phyloP scores from a whole-genome alignment of 30 jellyfish, hydroid and myxozoan species.

The Pseudorhiza aurosa region DNA sequence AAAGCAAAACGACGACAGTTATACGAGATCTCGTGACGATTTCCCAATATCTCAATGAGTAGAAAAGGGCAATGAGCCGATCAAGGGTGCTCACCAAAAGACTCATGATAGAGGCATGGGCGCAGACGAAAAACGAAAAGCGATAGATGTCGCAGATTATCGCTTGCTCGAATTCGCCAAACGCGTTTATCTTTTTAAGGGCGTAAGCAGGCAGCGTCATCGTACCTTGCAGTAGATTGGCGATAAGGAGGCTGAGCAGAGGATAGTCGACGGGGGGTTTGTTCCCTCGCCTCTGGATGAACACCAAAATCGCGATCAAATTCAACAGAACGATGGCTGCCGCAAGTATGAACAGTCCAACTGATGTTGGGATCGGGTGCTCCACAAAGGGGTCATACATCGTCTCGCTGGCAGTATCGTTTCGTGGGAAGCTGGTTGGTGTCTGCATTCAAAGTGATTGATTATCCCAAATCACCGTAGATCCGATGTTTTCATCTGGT shows the following conservation, averaged over 20 bases:
- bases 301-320: slow-evolving; percentile 47
- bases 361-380: slow-evolving; percentile 65
- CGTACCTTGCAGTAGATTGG: slow-evolving; percentile 68
- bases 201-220: slow-evolving; percentile 82
- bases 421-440: no score
- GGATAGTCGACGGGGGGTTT: slow-evolving; percentile 69
- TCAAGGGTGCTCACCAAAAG: slow-evolving; percentile 57
- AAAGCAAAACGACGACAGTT: background rate
- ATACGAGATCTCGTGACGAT: slow-evolving; percentile 42
- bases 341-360: slow-evolving; percentile 48
- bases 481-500: no score
- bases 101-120: slow-evolving; percentile 74
- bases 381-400: slow-evolving; percentile 52
- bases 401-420: background rate
- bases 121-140: slow-evolving; percentile 69
- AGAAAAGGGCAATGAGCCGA: slow-evolving; percentile 53
- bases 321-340: slow-evolving; percentile 45
- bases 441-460: no score
- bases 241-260: slow-evolving; percentile 66
- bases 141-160: slow-evolving; percentile 72
- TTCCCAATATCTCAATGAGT: slow-evolving; percentile 60
- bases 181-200: slow-evolving; percentile 61
- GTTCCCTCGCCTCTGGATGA: slow-evolving; percentile 8
- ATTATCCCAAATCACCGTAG: no score
- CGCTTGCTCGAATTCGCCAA: slow-evolving; percentile 21